Percentiles rank a stretch among this genome's conserved stretches.
Conservation (phyloP, 1,140 invertebrate genomes). For the Dysdera silvatica region DNA sequence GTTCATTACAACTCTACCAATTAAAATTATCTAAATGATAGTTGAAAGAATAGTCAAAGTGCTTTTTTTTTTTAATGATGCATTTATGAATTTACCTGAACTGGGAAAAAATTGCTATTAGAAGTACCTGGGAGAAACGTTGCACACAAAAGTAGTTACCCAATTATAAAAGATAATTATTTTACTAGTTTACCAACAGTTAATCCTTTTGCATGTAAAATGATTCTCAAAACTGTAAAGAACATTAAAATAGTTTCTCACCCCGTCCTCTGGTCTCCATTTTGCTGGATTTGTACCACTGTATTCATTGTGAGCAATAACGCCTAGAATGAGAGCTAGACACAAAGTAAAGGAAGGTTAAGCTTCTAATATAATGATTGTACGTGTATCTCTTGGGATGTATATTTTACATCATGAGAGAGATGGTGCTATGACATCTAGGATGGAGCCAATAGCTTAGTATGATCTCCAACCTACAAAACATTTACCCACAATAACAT, state of each 20-base stretch:
- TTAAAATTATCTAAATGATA: too few species aligned
- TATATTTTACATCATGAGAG: too few species aligned
- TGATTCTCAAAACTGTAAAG: background rate
- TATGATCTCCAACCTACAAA: too few species aligned
- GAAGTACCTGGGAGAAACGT: too few species aligned
- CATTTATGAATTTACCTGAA: too few species aligned
- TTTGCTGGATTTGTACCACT: slow-evolving; percentile 45
- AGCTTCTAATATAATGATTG: background rate
- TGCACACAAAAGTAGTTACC: background rate
- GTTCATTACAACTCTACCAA: too few species aligned
- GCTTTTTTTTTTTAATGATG: too few species aligned
- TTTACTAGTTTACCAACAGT: background rate
- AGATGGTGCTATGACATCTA: too few species aligned
- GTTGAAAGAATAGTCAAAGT: too few species aligned
- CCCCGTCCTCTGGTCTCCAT: slow-evolving; percentile 53
- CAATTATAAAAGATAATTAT: background rate
- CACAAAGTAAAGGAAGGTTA: background rate
- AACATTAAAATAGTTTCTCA: slow-evolving; percentile 8
- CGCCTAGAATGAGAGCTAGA: slow-evolving; percentile 44
- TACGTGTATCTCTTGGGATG: too few species aligned
- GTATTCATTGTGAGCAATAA: slow-evolving; percentile 51
- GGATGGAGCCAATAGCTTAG: too few species aligned
- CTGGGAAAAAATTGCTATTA: background rate
- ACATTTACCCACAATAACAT: too few species aligned
- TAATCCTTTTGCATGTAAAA: background rate